Evolutionary conservation across 2,888 invertebrate species (phyloP).

Genomic region (Vanessa cardui): DNA sequence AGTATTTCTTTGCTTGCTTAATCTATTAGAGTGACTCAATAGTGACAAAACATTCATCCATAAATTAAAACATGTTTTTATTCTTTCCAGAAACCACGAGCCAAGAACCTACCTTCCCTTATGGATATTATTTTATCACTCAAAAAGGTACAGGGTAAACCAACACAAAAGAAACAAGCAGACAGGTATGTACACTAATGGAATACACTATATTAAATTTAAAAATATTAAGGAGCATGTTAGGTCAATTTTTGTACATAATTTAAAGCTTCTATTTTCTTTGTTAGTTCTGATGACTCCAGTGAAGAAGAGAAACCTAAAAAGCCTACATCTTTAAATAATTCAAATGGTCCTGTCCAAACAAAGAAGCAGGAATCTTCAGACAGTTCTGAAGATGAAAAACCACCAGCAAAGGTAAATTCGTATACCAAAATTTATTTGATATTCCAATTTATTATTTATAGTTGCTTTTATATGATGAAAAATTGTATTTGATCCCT

Average conservation of each 20-base stretch:
- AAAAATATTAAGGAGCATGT: neutral
- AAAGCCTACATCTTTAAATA: constrained; percentile 54
- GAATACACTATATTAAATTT: no score
- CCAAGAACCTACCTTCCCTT: constrained; percentile 86
- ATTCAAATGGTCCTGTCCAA: constrained; percentile 58
- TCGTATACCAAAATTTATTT: neutral
- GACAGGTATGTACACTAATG: constrained; percentile 41
- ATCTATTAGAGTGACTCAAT: no score
- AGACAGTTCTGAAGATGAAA: constrained; percentile 70
- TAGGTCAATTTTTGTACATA: neutral
- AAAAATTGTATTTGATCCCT: constrained; percentile 48
- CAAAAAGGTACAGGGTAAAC: constrained; percentile 37
- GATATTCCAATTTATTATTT: constrained; percentile 44
- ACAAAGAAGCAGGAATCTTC: constrained; percentile 66
- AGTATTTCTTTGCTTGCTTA: no score
- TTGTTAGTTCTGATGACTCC: constrained; percentile 54
- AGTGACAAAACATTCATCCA: no score
- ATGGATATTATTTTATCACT: constrained; percentile 75
- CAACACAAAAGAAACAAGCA: constrained; percentile 40
- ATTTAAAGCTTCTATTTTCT: neutral
- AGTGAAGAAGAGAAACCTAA: constrained; percentile 59
- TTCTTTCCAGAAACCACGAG: constrained; percentile 82
- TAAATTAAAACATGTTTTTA: neutral
- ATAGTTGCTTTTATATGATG: constrained; percentile 51
- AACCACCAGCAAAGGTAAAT: constrained; percentile 46